Conservation (phyloP, 1,140 invertebrate species). For the Ladona fulva region DNA sequence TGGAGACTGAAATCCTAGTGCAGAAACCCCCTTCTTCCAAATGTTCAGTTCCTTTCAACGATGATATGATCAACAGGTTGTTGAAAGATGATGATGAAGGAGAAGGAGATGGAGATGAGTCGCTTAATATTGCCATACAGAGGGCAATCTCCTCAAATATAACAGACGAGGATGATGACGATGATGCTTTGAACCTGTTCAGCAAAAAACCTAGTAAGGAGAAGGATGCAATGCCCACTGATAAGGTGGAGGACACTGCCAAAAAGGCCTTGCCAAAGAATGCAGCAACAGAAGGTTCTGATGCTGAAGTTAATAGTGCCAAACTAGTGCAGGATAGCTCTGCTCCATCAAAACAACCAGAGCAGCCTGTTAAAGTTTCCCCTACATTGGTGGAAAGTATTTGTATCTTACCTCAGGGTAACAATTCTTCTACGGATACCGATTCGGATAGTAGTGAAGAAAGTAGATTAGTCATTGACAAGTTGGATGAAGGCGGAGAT, state of each 20-base stretch:
- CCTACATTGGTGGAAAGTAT: background rate
- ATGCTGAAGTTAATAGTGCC: background rate
- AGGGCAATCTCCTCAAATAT: conserved; percentile 34
- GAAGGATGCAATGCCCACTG: background rate
- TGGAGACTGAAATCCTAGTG: background rate
- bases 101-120: conserved; percentile 38
- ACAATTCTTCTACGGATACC: conserved; percentile 11
- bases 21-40: background rate
- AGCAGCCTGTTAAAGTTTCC: background rate
- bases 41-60: background rate
- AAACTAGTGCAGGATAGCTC: background rate
- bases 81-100: conserved; percentile 16
- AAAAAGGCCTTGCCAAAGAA: background rate
- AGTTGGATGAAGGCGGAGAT: conserved; percentile 24
- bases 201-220: conserved; percentile 9
- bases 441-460: conserved; percentile 24
- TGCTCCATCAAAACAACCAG: background rate
- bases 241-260: background rate
- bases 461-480: conserved; percentile 16
- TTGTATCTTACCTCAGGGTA: background rate
- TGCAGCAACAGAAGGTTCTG: background rate
- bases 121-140: conserved; percentile 41
- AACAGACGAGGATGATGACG: conserved; percentile 32
- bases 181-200: background rate
- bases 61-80: conserved; percentile 12